Evolutionary conservation across 2,113 vertebrate genomes (phyloP).

Genomic region (Sarotherodon lohbergeri): DNA sequence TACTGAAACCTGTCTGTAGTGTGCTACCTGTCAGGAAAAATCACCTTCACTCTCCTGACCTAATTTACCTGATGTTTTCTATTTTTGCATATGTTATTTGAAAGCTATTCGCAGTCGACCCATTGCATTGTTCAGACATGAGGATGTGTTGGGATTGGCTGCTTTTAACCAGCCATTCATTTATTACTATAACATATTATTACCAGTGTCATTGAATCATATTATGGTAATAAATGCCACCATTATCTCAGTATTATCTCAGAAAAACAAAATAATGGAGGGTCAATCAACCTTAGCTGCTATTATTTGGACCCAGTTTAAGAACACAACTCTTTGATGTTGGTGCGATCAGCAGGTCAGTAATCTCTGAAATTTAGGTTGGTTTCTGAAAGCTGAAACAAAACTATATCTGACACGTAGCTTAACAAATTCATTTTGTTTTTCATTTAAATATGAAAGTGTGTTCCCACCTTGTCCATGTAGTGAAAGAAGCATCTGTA

Average conservation of each 20-base stretch:
- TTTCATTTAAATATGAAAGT: neutral
- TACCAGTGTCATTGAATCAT: neutral
- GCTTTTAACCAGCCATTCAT: neutral
- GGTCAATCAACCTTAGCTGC: neutral
- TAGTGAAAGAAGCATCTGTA: neutral
- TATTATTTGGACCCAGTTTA: neutral
- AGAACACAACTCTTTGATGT: neutral
- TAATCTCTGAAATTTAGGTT: neutral
- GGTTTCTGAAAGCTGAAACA: neutral
- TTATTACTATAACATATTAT: neutral
- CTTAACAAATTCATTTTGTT: neutral
- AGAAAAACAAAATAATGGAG: neutral
- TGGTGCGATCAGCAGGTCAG: neutral
- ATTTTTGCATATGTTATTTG: neutral
- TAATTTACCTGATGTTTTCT: neutral
- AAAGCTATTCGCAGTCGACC: neutral
- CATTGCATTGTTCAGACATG: neutral
- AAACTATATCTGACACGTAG: neutral
- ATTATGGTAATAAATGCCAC: neutral
- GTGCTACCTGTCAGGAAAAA: neutral
- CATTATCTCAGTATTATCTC: neutral
- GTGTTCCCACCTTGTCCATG: neutral
- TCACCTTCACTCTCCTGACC: neutral
- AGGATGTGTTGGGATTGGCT: neutral
- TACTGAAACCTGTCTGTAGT: neutral